These are phyloP conservation scores for Lasioglossum lativentre DNA, from an alignment of 2,888 invertebrate species.

Conservation along the genomic window DNA sequence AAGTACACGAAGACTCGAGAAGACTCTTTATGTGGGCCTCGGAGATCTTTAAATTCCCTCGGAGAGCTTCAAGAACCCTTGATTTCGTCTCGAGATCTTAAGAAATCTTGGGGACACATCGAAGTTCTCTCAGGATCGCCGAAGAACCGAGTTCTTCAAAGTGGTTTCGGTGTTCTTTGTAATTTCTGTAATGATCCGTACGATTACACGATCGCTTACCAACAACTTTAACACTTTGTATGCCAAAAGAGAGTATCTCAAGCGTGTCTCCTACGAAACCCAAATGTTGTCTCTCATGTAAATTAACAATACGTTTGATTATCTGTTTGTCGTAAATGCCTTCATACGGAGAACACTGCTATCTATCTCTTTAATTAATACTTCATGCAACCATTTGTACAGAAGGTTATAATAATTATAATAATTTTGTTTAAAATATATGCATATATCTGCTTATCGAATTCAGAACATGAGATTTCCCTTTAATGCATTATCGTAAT, in stretches of 20 bases:
- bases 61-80: neutral
- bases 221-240: neutral
- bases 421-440: neutral
- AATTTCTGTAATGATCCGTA: neutral
- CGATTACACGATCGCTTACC: neutral
- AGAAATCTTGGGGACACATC: neutral
- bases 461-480: neutral
- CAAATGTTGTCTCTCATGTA: neutral
- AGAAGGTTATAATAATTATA: neutral
- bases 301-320: neutral
- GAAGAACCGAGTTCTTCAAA: neutral
- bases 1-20: neutral
- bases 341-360: no score
- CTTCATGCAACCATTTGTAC: no score
- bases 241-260: neutral
- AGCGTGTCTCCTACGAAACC: neutral
- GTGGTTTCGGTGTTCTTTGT: neutral
- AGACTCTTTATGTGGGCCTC: neutral
- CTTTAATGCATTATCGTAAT: neutral
- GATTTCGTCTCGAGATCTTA: conserved; percentile 4
- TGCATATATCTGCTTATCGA: neutral
- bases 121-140: neutral
- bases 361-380: no score
- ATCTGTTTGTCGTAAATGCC: no score
- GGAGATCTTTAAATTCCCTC: neutral